phyloP scores from a whole-genome alignment of 2,888 invertebrate species.

The Lasius fuliginosus region DNA sequence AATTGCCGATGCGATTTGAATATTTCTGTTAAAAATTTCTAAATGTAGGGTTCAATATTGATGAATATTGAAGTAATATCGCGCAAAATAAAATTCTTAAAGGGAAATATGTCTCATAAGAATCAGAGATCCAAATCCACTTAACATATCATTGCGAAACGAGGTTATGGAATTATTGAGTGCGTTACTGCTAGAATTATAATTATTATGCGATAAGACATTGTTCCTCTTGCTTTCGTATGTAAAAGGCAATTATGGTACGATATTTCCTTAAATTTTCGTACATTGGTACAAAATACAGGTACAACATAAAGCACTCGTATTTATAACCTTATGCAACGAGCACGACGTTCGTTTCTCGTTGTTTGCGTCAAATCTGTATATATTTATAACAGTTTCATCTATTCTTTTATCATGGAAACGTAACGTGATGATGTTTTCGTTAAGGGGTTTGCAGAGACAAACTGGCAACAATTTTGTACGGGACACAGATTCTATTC shows the following conservation, averaged over 20 bases:
- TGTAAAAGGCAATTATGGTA: conserved; percentile 85
- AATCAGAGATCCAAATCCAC: background rate
- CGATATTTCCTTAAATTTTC: conserved; percentile 92
- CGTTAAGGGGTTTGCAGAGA: conserved; percentile 91
- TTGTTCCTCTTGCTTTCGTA: background rate
- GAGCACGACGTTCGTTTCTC: background rate
- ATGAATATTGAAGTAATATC: background rate
- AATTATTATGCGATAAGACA: background rate
- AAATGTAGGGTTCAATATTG: background rate
- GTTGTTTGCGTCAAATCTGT: background rate
- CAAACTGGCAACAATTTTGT: conserved; percentile 87
- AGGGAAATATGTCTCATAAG: background rate
- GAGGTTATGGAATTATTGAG: background rate
- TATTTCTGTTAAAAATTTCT: background rate
- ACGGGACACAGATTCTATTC: conserved; percentile 89
- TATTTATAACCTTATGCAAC: background rate
- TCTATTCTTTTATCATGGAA: conserved; percentile 26
- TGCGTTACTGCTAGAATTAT: background rate
- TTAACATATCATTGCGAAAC: background rate
- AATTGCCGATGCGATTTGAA: background rate
- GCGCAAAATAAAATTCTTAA: background rate
- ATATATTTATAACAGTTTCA: background rate
- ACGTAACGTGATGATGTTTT: conserved; percentile 48
- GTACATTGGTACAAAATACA: conserved; percentile 93
- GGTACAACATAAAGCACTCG: conserved; percentile 87